Evolutionary conservation across 2,888 invertebrate genomes (phyloP), one percentile per base, ranked within the genome.

Genomic region (Lasiommata megera): DNA sequence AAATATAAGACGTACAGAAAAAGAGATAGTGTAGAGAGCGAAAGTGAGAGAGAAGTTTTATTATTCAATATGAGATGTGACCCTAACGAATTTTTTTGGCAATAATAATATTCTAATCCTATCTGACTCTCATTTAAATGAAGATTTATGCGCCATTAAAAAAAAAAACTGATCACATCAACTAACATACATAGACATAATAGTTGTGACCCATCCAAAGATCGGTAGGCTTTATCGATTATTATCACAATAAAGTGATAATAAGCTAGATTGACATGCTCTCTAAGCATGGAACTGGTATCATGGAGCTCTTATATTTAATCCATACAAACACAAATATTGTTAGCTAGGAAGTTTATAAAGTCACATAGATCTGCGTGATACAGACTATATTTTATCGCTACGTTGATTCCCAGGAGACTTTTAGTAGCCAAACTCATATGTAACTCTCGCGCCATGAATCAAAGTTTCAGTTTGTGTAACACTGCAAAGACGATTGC

Each of bases 341-440:
- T 11, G 40, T 11, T 40, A 40, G 23, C 14, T 28, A 14, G 29
- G 1, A 14, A 44, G 14, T 29, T 29, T 44, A 3, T 14, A 11
- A 46, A 29, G 28, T 31, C 29, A 16, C 29, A 46, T 46, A 31
- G 6, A 46, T 31, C 31, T 46, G 29, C 16, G 16, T 46, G 29
- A 31, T 29, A 46, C 16, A 31, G 46, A 11, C 46, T 43, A 43
- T 44, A 28, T 44, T 44, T 29, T 41, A 23, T 31, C 46, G 31
- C 16, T 31, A 28, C 11, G 43, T 16, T 31, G 31, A 11, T 9
- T 46, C 46, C 29, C 46, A 9, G 29, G 31, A 46, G 16, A 46
- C 46, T 31, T 46, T 46, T 46, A 46, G 31, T 46, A 46, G 16
- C 29, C 46, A 31, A 31, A 44, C 28, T 14, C 14, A 31, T 31